A percentile compares a stretch with the other conserved stretches of the same genome.
phyloP scores from a whole-genome alignment of 2,888 invertebrate species.

The Nomada fabriciana region DNA sequence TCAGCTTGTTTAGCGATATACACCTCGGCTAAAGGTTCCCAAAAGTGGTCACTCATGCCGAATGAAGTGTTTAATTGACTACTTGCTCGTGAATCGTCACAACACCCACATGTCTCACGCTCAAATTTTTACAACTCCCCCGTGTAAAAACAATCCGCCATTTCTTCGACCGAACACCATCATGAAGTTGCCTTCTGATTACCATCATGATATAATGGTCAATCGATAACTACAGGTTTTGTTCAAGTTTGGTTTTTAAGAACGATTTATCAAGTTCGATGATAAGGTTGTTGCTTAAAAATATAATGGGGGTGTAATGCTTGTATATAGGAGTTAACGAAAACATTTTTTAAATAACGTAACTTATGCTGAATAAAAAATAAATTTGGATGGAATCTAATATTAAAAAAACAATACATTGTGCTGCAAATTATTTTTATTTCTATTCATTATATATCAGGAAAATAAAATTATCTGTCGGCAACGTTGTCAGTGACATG shows the following conservation, averaged over 20 bases:
- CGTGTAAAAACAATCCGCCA: slow-evolving; percentile 76
- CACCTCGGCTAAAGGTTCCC: slow-evolving; percentile 90
- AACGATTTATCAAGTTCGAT: background rate
- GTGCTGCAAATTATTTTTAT: too few species aligned
- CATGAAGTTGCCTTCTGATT: slow-evolving; percentile 56
- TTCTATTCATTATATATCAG: too few species aligned
- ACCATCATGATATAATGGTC: slow-evolving; percentile 27
- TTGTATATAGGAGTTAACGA: background rate
- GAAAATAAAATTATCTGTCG: too few species aligned
- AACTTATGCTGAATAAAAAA: too few species aligned
- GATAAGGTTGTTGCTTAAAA: background rate
- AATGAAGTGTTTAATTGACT: slow-evolving; percentile 47
- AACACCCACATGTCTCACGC: slow-evolving; percentile 72
- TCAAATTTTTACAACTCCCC: slow-evolving; percentile 68
- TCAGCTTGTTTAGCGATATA: slow-evolving; percentile 84
- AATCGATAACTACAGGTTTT: slow-evolving; percentile 46
- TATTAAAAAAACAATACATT: too few species aligned
- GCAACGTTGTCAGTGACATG: too few species aligned
- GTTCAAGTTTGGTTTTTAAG: background rate
- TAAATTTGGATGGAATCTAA: too few species aligned
- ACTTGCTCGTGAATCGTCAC: slow-evolving; percentile 67
- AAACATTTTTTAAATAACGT: background rate
- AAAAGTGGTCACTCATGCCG: slow-evolving; percentile 86
- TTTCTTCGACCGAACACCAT: slow-evolving; percentile 63
- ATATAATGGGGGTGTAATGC: background rate